Percentiles rank a stretch among this genome's conserved stretches.
phyloP scores from a whole-genome alignment of 2,113 vertebrate genomes.

The Chinchilla lanigera region DNA sequence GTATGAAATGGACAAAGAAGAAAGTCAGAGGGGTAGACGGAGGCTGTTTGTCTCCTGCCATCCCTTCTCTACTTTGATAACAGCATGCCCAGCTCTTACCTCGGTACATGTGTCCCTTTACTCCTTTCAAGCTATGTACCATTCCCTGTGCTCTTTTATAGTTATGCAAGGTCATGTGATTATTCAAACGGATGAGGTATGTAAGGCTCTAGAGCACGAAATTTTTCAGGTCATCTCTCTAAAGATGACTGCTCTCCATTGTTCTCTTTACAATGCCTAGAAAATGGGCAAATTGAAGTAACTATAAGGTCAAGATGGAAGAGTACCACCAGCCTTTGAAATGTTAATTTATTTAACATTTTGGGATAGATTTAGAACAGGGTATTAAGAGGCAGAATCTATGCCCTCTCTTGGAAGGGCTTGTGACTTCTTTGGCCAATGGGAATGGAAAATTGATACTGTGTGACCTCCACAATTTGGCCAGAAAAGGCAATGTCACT shows the following conservation, averaged over 20 bases:
- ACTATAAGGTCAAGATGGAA: not conserved
- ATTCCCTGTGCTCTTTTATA: not conserved
- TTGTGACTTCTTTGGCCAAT: not conserved
- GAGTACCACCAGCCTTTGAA: not conserved
- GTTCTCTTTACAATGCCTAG: not conserved
- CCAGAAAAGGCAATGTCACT: not conserved
- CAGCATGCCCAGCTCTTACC: not conserved
- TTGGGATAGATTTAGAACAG: not conserved
- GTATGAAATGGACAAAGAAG: not conserved
- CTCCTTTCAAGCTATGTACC: not conserved
- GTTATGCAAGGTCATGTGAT: not conserved
- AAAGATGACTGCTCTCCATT: not conserved
- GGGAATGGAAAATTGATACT: not conserved
- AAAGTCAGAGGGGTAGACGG: not conserved
- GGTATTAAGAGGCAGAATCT: not conserved
- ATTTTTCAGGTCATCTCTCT: not conserved
- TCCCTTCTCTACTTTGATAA: not conserved
- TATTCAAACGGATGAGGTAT: not conserved
- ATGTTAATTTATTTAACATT: not conserved
- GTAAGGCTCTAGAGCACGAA: not conserved
- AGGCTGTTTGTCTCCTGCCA: not conserved
- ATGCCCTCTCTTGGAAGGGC: not conserved
- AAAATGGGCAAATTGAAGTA: not conserved
- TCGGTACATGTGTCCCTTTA: not conserved
- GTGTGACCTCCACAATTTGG: not conserved